Evolutionary conservation across 1,140 invertebrate genomes (phyloP), one percentile per base, ranked within the genome.

Genomic region (Cephus cinctus): DNA sequence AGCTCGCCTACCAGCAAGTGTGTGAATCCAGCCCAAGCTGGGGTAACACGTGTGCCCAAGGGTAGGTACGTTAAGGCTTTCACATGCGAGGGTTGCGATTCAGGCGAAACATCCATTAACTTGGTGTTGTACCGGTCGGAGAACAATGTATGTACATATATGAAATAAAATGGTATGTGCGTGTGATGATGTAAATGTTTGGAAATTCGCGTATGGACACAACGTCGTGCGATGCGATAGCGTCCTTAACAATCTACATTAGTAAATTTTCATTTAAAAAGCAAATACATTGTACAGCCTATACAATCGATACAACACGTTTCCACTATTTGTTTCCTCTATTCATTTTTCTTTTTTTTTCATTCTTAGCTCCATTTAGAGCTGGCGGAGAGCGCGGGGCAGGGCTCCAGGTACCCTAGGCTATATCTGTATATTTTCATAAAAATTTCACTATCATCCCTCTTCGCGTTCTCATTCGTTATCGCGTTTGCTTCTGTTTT

Each of bases 331-430:
- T 6, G 25, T 27, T 48, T 47, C n/a, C 35, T n/a, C 43, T 15
- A 5, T 22, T 39, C 23, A 21, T 51, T 47, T 22, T 51, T 49
- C 32, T 46, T 16, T 47, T 49, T 41, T 34, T 31, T 48, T 6
- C 25, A 27, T 27, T 27, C 25, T 27, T n/a, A 8, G 6, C n/a
- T n/a, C 6, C 25, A 8, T n/a, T 27, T n/a, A 27, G 25, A 27
- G 51, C 56, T 56, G 53, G 57, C 61, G 61, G 62, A 62, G 66
- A 65, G 54, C 49, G 57, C 57, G 65, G 69, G 69, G 66, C 61
- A 69, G 70, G 55, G 56, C n/a, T 73, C 65, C 69, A 73, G 70
- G 67, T 74, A 74, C 66, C n/a, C 73, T 70, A 68, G 63, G 69
- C 70, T 71, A 73, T n/a, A n/a, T 70, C 63, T 68, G 63, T 52